Evolutionary conservation across 2,888 invertebrate species (phyloP), one percentile per base, ranked within the genome.

Genomic region (Timema podura): DNA sequence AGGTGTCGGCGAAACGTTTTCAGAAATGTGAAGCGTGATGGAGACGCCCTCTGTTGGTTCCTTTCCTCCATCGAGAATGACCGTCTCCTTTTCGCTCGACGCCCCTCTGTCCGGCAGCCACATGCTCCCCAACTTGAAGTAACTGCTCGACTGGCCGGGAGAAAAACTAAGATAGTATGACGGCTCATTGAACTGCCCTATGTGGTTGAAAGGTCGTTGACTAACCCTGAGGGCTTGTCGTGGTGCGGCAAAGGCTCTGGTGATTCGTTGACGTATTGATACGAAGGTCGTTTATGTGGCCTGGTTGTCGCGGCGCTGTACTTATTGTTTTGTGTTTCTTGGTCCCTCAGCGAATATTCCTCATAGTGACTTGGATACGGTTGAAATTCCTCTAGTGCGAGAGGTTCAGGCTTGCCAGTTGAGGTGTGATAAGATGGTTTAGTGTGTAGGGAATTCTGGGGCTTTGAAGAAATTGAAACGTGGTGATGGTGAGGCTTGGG

Each of bases 161-260:
- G 11, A 44, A 45, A 64, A 61, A 7, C 57, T 65, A 13, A 51
- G 10, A 48, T 66, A 61, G 44, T 69, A 69, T 44, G 30, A 59
- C 8, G 69, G 69, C 48, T 69, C 69, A 65, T 69, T 69, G 66
- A 65, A 69, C 8, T 59, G n/a, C 44, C 59, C 59, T 13, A 69
- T 69, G 49, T 57, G 65, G 48, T 51, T 57, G 45, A 59, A 69
- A n/a, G 64, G 45, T 46, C 51, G 46, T 15, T 65, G 65, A 13
- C 15, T 13, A 8, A 9, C 16, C 5, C 48, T 13, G 49, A 48
- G 30, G 66, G 65, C 30, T 10, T 48, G 7, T 57, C 44, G 16
- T 64, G 47, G 15, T 2, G 16, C n/a, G 65, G 66, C n/a, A 45
- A 51, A n/a, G 15, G 51, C 9, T 10, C 16, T 45, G 46, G 47